Conservation (phyloP, 2,113 vertebrate genomes). For the Patagioenas fasciata region DNA sequence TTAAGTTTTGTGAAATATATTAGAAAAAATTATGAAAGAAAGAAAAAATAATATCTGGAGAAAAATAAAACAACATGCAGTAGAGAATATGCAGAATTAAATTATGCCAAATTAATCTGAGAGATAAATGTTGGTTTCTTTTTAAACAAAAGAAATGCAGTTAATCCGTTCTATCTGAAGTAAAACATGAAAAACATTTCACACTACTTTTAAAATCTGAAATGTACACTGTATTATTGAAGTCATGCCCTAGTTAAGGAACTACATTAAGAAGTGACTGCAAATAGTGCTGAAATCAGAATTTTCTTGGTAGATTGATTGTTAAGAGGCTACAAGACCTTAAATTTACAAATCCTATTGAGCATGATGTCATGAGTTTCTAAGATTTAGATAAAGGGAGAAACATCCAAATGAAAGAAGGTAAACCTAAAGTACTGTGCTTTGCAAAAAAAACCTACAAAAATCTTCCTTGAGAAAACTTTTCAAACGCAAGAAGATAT, state of each 20-base stretch:
- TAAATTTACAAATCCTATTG: neutral
- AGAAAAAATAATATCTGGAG: neutral
- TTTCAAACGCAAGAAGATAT: neutral
- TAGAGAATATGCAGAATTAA: neutral
- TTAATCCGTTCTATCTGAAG: neutral
- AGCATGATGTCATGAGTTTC: neutral
- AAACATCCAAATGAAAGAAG: neutral
- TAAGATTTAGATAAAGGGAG: neutral
- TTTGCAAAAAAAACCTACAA: neutral
- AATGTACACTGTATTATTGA: neutral
- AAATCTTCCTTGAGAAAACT: neutral
- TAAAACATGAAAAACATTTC: neutral
- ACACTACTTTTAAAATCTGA: neutral
- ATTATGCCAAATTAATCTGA: neutral
- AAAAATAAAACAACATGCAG: neutral
- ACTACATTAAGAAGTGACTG: neutral
- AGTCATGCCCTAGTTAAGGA: neutral
- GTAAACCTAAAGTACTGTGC: neutral
- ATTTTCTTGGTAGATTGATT: neutral
- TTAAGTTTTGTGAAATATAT: neutral
- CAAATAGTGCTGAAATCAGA: neutral
- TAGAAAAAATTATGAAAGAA: neutral
- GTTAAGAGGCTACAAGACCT: neutral
- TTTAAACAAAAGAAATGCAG: neutral
- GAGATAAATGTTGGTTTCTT: neutral